Base-by-base conservation (phyloP, 2,888 invertebrate species). In the Congeria kusceri region DNA sequence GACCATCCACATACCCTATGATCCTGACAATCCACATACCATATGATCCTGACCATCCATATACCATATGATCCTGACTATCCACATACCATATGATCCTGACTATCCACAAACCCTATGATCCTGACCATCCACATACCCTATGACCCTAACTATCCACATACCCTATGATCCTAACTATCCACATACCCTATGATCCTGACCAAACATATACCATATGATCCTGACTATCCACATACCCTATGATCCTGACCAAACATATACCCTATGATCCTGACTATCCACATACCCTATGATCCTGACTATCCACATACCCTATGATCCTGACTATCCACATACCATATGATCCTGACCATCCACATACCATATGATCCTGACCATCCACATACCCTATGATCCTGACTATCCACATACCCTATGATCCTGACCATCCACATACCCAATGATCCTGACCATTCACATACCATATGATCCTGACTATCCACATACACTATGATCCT, bases 21-120 rank as follows among this genome's bases (percentile, higher is more conserved):
- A 99, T 96, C 89, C 97, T 95, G 15, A 99, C 98, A n/a, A n/a
- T n/a, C 13, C 3, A 39, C 39, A 39, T 85, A 94, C 94, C 99
- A 98, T 1, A 98, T 94, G 80, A 99, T 96, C 89, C 97, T 95
- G 15, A 99, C 98, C n/a, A n/a, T n/a, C 13, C 3, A 39, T 15
- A 39, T 85, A 94, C 94, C 99, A 98, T 1, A 98, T 94, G 80
- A 99, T 96, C 89, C 97, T 95, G 15, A 99, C 98, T n/a, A n/a
- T n/a, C 13, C 3, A 39, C 39, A 39, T 85, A 94, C 94, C 99
- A 98, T 1, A 98, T 94, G 80, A 99, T 96, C 89, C 97, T 95
- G 15, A 99, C 98, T n/a, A n/a, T n/a, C 13, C 3, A 39, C 39
- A 39, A 85, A 94, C 94, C 99, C 98, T 1, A 98, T 94, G 80